These are phyloP conservation scores for Ceratotherium simum DNA, from an alignment of 2,113 vertebrate genomes.

Conservation along the genomic window DNA sequence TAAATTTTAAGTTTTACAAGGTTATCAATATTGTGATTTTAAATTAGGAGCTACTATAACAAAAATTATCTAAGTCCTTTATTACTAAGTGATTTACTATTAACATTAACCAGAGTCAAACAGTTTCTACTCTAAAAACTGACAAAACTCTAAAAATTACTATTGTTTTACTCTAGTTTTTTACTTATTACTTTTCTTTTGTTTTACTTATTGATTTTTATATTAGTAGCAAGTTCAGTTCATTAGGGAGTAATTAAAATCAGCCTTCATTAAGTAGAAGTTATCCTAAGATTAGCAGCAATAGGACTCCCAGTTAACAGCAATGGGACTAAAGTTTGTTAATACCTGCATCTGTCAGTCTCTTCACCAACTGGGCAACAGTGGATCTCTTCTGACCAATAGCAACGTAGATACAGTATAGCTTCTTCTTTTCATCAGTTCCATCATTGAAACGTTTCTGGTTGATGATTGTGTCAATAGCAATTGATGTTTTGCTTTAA, in stretches of 20 bases:
- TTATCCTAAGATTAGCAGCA: not conserved
- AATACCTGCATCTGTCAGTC: slow-evolving; percentile 94
- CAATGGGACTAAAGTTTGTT: not conserved
- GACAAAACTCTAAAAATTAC: not conserved
- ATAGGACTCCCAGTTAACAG: not conserved
- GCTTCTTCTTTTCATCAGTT: slow-evolving; percentile 98
- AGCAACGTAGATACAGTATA: slow-evolving; percentile 99
- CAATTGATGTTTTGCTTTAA: slow-evolving; percentile 97
- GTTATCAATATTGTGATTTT: not conserved
- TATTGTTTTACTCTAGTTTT: not conserved
- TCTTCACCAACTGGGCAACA: slow-evolving; percentile 98
- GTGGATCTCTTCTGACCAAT: slow-evolving; percentile 99
- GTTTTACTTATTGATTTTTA: not conserved
- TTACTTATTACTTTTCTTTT: not conserved
- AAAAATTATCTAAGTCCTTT: not conserved
- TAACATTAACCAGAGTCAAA: not conserved
- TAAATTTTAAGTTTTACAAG: not conserved
- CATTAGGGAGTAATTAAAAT: not conserved
- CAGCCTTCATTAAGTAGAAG: not conserved
- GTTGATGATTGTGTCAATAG: slow-evolving; percentile 99
- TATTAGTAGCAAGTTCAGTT: not conserved
- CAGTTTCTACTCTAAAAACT: not conserved
- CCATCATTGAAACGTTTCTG: slow-evolving; percentile 98
- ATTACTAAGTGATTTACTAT: not conserved
- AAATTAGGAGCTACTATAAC: not conserved